phyloP scores from a whole-genome alignment of 2,113 vertebrate genomes.

The Mohoua ochrocephala region DNA sequence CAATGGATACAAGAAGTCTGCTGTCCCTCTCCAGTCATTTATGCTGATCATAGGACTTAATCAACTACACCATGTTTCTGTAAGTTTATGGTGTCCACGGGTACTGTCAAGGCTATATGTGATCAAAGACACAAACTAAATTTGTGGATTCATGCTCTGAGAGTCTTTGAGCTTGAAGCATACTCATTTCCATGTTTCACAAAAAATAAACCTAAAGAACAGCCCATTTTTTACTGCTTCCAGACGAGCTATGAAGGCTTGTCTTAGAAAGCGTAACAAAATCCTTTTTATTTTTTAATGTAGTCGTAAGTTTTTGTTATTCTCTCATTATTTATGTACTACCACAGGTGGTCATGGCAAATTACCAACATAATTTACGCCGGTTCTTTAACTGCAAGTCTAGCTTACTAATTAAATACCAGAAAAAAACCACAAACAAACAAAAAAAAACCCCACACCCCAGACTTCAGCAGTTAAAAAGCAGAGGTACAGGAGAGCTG shows the following conservation, averaged over 20 bases:
- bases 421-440: neutral
- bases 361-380: neutral
- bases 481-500: neutral
- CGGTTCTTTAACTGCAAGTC: neutral
- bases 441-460: neutral
- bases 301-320: neutral
- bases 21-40: neutral
- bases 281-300: neutral
- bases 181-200: neutral
- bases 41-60: accelerated
- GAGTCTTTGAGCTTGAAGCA: neutral
- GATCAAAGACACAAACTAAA: neutral
- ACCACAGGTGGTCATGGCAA: slow-evolving; percentile 9
- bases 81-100: neutral
- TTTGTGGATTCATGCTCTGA: neutral
- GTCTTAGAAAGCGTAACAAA: neutral
- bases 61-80: neutral
- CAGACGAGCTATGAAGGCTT: neutral
- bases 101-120: neutral
- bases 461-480: neutral
- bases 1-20: neutral
- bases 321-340: slow-evolving; percentile 1
- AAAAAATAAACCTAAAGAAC: neutral
- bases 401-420: neutral
- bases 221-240: neutral